These are phyloP conservation scores for Oscheius sp. DNA, from an alignment of 2,888 invertebrate species.

Conservation along the genomic window DNA sequence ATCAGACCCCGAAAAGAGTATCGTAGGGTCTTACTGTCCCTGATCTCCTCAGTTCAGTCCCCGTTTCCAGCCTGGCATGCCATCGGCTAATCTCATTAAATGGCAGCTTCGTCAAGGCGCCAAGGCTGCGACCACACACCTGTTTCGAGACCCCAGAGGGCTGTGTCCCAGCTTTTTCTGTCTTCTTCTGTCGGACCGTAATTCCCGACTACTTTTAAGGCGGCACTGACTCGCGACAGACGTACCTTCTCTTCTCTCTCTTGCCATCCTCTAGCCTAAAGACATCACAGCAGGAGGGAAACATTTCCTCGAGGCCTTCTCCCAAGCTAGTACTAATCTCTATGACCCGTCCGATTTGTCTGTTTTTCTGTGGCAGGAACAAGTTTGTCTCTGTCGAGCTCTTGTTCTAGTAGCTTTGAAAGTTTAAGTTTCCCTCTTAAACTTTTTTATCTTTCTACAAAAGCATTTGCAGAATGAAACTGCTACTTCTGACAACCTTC, in stretches of 20 bases:
- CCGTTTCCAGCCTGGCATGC: too few species aligned
- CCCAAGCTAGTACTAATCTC: background rate
- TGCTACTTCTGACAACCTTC: background rate
- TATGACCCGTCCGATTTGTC: background rate
- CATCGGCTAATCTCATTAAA: conserved; percentile 3
- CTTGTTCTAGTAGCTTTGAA: background rate
- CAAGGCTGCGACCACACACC: conserved; percentile 17
- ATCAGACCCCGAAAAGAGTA: too few species aligned
- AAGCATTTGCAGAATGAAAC: conserved; percentile 2
- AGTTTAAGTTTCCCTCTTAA: background rate
- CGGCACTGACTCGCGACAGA: background rate
- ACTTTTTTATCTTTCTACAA: background rate
- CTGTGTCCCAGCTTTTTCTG: background rate
- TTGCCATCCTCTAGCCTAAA: background rate
- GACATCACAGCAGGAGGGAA: background rate
- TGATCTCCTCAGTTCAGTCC: too few species aligned
- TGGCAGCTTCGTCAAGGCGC: background rate
- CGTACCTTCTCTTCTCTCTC: background rate
- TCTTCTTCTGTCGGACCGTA: conserved; percentile 12
- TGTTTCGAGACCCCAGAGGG: conserved; percentile 6
- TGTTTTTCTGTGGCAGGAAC: conserved; percentile 8
- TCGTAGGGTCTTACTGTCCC: too few species aligned
- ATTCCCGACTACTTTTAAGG: conserved; percentile 9
- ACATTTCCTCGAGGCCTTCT: background rate
- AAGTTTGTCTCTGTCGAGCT: background rate